A percentile compares a stretch with the other conserved stretches of the same genome.
These are phyloP conservation scores for Phalloptychus januarius DNA, from an alignment of 2,797 vertebrate genomes.

Conservation along the genomic window DNA sequence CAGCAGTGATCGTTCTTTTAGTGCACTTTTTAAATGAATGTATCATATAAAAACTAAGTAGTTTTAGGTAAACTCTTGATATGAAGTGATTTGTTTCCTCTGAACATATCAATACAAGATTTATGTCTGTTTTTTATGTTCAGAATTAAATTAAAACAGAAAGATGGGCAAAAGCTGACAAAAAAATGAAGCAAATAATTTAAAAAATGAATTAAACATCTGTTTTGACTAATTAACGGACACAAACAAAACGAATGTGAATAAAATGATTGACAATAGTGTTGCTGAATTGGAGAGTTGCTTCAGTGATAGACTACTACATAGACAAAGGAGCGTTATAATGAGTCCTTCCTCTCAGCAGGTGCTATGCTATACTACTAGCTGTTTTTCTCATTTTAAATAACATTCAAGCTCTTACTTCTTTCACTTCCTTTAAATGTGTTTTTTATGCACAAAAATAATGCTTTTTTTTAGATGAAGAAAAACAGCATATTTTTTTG, in stretches of 20 bases:
- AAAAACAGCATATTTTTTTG: too few species aligned
- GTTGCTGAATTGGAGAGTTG: too few species aligned
- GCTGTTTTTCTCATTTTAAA: background rate
- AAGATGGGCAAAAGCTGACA: background rate
- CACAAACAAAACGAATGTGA: background rate
- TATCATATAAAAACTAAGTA: background rate
- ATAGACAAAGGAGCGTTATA: background rate
- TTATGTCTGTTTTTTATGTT: too few species aligned
- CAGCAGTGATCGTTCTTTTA: background rate
- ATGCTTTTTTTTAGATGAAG: background rate
- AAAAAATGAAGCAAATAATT: background rate
- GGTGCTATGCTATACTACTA: background rate
- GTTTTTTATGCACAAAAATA: background rate
- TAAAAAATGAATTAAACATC: background rate
- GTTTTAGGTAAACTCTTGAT: background rate
- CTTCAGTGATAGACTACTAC: background rate
- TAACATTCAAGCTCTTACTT: background rate
- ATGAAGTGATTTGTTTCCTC: background rate
- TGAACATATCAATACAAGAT: background rate
- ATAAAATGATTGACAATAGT: background rate
- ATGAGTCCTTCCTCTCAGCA: background rate
- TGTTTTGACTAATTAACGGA: background rate
- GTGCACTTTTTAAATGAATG: background rate
- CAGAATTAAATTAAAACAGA: background rate
- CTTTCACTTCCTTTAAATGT: background rate